Evolutionary conservation across 2,888 invertebrate species (phyloP).

Genomic region (Diplolepis rosae): DNA sequence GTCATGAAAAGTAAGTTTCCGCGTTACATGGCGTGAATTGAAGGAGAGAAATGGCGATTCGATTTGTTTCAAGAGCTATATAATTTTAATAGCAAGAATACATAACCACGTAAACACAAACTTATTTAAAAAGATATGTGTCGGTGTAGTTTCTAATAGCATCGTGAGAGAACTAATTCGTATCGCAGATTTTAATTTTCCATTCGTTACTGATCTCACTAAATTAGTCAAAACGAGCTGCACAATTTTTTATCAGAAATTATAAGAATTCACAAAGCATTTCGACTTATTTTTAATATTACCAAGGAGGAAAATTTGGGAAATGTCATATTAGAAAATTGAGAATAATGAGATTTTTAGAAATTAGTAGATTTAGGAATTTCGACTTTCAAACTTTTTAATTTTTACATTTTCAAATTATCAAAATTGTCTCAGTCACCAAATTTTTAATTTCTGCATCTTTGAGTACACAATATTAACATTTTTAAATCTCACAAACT

Average conservation of each 20-base stretch:
- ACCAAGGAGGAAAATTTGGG: neutral
- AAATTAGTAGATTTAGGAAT: too few relatives aligned
- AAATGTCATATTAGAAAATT: too few relatives aligned
- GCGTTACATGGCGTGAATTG: constrained; percentile 7
- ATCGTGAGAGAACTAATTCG: constrained; percentile 14
- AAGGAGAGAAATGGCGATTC: constrained; percentile 18
- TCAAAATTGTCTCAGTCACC: too few relatives aligned
- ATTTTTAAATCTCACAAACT: too few relatives aligned
- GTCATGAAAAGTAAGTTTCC: constrained; percentile 13
- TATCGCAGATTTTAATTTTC: constrained; percentile 16
- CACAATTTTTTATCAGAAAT: neutral
- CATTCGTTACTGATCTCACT: constrained; percentile 10
- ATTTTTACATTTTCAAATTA: too few relatives aligned
- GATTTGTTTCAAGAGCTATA: constrained; percentile 13
- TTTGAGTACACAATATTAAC: too few relatives aligned
- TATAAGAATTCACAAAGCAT: neutral
- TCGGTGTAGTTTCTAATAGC: constrained; percentile 1
- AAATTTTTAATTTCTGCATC: too few relatives aligned
- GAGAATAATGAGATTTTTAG: too few relatives aligned
- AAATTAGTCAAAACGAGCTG: neutral
- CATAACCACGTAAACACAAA: neutral
- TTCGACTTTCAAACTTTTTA: too few relatives aligned
- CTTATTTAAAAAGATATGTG: constrained; percentile 1
- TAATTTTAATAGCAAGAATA: constrained; percentile 18
- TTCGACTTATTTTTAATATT: neutral